Percentiles rank a stretch among this genome's conserved stretches.
Conservation (phyloP, 1,140 invertebrate species). For the Macrobrachium nipponense region DNA sequence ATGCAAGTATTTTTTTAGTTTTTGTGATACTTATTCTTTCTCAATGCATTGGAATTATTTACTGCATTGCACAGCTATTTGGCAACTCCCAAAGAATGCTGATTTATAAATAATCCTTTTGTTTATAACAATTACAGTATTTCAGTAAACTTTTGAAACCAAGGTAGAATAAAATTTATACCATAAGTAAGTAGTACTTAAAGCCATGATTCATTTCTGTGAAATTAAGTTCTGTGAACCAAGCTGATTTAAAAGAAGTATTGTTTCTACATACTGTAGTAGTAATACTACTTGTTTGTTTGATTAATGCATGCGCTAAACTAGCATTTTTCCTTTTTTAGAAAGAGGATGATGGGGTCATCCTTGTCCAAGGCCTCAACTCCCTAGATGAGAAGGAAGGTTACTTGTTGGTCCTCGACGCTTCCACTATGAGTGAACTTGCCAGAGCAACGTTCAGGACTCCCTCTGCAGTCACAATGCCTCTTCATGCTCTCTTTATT, state of each 20-base stretch:
- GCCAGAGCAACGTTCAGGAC: constrained; percentile 52
- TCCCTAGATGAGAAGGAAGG: constrained; percentile 63
- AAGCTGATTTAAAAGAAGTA: neutral
- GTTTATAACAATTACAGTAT: no score
- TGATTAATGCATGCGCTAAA: neutral
- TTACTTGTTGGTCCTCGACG: constrained; percentile 66
- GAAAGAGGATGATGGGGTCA: constrained; percentile 68
- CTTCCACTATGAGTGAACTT: constrained; percentile 66
- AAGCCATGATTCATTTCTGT: no score
- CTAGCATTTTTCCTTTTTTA: constrained; percentile 2
- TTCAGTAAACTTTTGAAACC: no score
- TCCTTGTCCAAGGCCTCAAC: constrained; percentile 65
- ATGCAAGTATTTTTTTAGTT: constrained; percentile 18
- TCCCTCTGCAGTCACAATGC: constrained; percentile 43
- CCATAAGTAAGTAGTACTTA: no score
- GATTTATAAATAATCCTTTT: no score
- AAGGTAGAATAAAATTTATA: no score
- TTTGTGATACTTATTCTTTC: neutral
- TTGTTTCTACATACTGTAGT: no score
- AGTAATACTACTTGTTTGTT: no score
- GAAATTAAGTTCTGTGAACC: no score
- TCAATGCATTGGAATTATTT: neutral
- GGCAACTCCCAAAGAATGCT: neutral
- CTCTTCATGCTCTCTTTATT: constrained; percentile 36
- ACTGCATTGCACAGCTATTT: neutral